Conservation (phyloP, 2,888 invertebrate species). For the Ichneumoninae sp. region DNA sequence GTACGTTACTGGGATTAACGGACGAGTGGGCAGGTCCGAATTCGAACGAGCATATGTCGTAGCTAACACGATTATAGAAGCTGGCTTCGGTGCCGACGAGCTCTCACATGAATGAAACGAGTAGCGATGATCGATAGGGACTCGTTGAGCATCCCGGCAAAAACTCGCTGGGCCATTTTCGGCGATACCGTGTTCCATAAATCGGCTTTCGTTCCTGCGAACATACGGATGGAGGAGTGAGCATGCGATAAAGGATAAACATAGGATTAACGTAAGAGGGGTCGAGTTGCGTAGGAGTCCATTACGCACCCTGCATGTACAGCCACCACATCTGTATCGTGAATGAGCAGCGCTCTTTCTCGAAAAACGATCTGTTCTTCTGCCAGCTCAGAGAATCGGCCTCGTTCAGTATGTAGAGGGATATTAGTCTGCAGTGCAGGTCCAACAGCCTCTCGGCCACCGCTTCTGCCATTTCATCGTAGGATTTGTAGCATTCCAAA, state of each 20-base stretch:
- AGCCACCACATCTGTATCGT: conserved; percentile 96
- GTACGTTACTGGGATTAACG: conserved; percentile 29
- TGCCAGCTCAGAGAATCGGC: conserved; percentile 92
- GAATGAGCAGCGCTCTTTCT: conserved; percentile 91
- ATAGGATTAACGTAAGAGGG: background rate
- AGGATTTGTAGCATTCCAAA: conserved; percentile 89
- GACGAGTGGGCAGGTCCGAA: background rate
- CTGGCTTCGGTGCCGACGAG: background rate
- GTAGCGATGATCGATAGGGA: conserved; percentile 92
- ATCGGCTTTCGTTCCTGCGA: conserved; percentile 90
- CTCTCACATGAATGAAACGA: conserved; percentile 90
- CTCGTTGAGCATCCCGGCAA: conserved; percentile 94
- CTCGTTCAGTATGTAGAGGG: conserved; percentile 93
- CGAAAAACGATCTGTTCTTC: conserved; percentile 87
- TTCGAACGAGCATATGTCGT: background rate
- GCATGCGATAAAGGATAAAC: background rate
- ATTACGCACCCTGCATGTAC: conserved; percentile 89
- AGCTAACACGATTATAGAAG: background rate
- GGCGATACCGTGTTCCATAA: conserved; percentile 95
- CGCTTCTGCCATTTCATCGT: conserved; percentile 93
- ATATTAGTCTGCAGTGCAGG: conserved; percentile 91
- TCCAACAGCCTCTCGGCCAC: conserved; percentile 93
- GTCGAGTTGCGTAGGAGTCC: conserved; percentile 37
- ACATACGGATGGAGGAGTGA: background rate
- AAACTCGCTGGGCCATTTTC: conserved; percentile 93